A percentile compares a stretch with the other conserved stretches of the same genome.
Conservation (phyloP, 2,888 invertebrate species). For the Cylloceria caligata region DNA sequence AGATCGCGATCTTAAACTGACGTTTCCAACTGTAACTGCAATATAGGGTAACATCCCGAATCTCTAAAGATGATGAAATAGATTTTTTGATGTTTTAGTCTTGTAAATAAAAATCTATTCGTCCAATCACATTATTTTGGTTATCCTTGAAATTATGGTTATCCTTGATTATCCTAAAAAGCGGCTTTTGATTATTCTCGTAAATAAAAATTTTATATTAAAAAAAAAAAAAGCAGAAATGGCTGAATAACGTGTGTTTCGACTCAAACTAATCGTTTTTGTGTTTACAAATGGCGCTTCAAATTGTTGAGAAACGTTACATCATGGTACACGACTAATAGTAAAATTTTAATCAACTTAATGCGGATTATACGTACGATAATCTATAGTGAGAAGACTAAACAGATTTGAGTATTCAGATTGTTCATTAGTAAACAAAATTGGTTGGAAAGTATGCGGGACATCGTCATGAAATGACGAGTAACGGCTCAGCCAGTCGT, state of each 20-base stretch:
- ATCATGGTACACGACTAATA: no score
- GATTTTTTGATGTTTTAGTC: not conserved
- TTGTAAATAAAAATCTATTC: not conserved
- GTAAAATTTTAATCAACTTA: not conserved
- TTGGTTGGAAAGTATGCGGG: not conserved
- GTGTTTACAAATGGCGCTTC: no score
- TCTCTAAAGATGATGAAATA: no score
- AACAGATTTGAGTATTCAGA: not conserved
- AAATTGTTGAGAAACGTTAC: no score
- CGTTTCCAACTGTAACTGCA: not conserved
- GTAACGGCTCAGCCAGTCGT: slow-evolving; percentile 6
- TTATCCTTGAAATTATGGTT: no score
- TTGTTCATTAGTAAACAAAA: slow-evolving; percentile 19
- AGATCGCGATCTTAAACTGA: slow-evolving; percentile 16
- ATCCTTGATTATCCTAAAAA: no score
- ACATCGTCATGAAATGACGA: slow-evolving; percentile 26
- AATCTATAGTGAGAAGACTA: not conserved
- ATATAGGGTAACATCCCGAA: no score
- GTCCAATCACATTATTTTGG: not conserved
- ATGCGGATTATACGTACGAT: not conserved
- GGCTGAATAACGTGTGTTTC: no score
- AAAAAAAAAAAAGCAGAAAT: no score
- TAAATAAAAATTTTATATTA: no score
- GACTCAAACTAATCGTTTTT: no score
- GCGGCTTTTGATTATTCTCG: no score